Evolutionary conservation across 2,888 invertebrate genomes (phyloP), one percentile per base, ranked within the genome.

Genomic region (Phorcus lineatus): DNA sequence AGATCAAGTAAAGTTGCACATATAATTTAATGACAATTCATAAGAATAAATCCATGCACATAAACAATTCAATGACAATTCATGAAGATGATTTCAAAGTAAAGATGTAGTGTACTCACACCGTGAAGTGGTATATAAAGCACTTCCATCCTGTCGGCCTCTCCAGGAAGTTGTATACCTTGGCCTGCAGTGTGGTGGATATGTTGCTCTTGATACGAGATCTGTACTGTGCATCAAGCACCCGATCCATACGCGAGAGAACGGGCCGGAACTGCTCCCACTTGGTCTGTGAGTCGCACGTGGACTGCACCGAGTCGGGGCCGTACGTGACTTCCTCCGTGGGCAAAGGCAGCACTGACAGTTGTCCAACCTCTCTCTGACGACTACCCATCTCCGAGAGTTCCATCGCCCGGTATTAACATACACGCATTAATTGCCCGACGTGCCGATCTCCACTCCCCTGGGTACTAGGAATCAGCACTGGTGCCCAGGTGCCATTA

Each of bases 81-180:
- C n/a, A n/a, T n/a, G n/a, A n/a, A n/a, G n/a, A n/a, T n/a, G n/a
- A n/a, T n/a, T n/a, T n/a, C n/a, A 47, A 47, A 11, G 13, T 11
- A 47, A 47, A 13, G 13, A 11, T 47, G 11, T 47, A 7, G 16
- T 24, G 74, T 94, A 96, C 96, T 96, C 94, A 96, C 96, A 96
- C 96, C 90, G 95, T 95, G 94, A 96, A 96, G 94, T 96, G 96
- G 94, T 96, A 96, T 90, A 96, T 93, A 94, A 97, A 96, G 93
- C 96, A 97, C 89, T 96, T 94, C 96, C 96, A 96, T 81, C 96
- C 96, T 31, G 95, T 95, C 0, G 96, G 96, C 91, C 96, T 95
- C 92, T 96, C 96, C 87, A 97, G 94, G 93, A 96, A 97, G 91
- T 96, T 96, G 93, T 97, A 97, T 80, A 96, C 95, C 90, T 95